Percentiles rank a stretch among this genome's conserved stretches.
phyloP scores from a whole-genome alignment of 2,888 invertebrate species.

The Tanytarsus gracilentus region DNA sequence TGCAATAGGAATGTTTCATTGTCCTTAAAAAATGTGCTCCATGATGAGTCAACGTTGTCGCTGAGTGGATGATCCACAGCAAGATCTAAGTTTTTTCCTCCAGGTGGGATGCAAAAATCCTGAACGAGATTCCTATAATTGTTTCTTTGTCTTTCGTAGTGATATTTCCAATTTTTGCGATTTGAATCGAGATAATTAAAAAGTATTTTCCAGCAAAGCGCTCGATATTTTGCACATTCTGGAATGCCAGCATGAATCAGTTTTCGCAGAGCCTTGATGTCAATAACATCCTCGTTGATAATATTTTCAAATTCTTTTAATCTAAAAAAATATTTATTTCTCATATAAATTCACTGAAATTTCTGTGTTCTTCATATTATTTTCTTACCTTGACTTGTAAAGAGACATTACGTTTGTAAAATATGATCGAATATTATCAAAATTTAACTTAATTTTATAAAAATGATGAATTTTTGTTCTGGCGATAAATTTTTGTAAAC shows the following conservation, averaged over 20 bases:
- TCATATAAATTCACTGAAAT: neutral
- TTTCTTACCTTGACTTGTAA: conserved; percentile 1
- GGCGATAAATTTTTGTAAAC: no score
- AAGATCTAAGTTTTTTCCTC: conserved; percentile 50
- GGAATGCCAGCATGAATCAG: conserved; percentile 64
- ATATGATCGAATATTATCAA: no score
- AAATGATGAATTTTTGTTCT: no score
- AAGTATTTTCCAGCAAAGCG: conserved; percentile 81
- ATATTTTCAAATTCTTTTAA: conserved; percentile 72
- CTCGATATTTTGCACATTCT: conserved; percentile 71
- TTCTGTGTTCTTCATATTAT: neutral
- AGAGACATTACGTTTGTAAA: neutral
- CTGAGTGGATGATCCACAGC: conserved; percentile 78
- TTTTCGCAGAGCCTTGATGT: conserved; percentile 56
- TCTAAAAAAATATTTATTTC: conserved; percentile 45
- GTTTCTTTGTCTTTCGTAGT: conserved; percentile 63
- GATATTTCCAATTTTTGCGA: conserved; percentile 56
- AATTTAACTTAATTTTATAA: no score
- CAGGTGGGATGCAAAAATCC: conserved; percentile 81
- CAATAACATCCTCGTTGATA: conserved; percentile 59
- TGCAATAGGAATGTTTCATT: conserved; percentile 88
- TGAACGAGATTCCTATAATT: conserved; percentile 55
- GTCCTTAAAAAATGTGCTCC: conserved; percentile 94
- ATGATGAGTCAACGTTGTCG: conserved; percentile 89
- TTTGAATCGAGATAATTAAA: conserved; percentile 74